phyloP scores from a whole-genome alignment of 2,888 invertebrate genomes.

The Cataglyphis altisquamis region DNA sequence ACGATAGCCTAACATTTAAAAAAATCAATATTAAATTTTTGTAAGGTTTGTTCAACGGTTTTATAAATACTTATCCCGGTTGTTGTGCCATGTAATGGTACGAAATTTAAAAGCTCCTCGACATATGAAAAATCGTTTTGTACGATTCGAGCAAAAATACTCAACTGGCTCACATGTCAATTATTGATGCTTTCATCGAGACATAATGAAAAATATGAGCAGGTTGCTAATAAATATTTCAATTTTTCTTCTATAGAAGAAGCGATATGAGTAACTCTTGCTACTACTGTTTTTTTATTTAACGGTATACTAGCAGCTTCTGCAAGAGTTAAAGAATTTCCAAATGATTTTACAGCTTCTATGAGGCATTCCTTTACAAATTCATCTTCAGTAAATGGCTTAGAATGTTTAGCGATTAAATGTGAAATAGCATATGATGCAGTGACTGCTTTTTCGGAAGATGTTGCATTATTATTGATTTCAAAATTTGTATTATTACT shows the following conservation, averaged over 20 bases:
- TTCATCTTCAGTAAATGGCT: too few relatives aligned
- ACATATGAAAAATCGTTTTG: too few relatives aligned
- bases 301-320: slow-evolving; percentile 6
- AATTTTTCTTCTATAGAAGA: not conserved
- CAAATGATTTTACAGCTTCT: not conserved
- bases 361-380: too few relatives aligned
- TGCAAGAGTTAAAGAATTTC: not conserved
- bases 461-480: too few relatives aligned
- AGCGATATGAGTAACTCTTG: not conserved
- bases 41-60: not conserved
- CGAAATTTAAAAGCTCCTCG: too few relatives aligned
- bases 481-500: too few relatives aligned
- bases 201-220: not conserved
- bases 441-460: too few relatives aligned
- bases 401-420: too few relatives aligned
- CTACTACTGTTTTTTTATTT: not conserved
- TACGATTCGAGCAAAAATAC: too few relatives aligned
- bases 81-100: too few relatives aligned
- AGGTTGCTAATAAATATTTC: not conserved
- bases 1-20: too few relatives aligned
- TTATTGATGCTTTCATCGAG: slow-evolving; percentile 9
- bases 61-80: not conserved
- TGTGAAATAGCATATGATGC: too few relatives aligned
- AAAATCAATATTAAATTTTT: not conserved
- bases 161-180: not conserved